These are phyloP conservation scores for Caretta caretta DNA, from an alignment of 2,113 vertebrate species.

Conservation along the genomic window DNA sequence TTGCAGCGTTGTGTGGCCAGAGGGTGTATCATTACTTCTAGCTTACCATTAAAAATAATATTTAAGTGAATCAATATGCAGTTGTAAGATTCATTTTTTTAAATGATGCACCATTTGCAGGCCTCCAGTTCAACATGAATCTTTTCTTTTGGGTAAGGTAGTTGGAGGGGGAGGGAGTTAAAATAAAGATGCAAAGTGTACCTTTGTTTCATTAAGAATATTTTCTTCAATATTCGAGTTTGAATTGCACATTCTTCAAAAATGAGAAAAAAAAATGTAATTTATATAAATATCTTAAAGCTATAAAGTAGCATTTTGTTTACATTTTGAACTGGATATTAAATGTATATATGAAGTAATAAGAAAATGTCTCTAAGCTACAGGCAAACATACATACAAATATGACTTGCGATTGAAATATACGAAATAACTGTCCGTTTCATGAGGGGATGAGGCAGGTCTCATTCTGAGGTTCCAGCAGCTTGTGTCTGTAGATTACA, in stretches of 20 bases:
- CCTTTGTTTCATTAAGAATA: background rate
- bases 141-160: background rate
- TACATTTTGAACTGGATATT: slow-evolving; percentile 26
- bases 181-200: background rate
- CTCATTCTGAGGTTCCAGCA: slow-evolving; percentile 2
- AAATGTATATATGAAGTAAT: background rate
- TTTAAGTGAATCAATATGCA: slow-evolving; percentile 53
- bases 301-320: slow-evolving; percentile 26
- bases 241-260: slow-evolving; percentile 43
- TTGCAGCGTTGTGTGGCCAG: slow-evolving; percentile 49
- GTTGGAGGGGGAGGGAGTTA: background rate
- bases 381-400: background rate
- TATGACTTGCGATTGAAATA: accelerated
- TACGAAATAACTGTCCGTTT: background rate
- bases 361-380: background rate
- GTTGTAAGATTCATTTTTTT: slow-evolving; percentile 26
- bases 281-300: slow-evolving; percentile 27
- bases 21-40: slow-evolving; percentile 56
- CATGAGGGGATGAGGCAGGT: background rate
- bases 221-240: background rate
- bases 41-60: slow-evolving; percentile 63
- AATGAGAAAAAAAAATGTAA: slow-evolving; percentile 38
- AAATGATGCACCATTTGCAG: slow-evolving; percentile 39
- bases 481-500: slow-evolving; percentile 23
- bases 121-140: background rate